phyloP scores from a whole-genome alignment of 2,797 vertebrate species.

The Phylloscopus collybita region DNA sequence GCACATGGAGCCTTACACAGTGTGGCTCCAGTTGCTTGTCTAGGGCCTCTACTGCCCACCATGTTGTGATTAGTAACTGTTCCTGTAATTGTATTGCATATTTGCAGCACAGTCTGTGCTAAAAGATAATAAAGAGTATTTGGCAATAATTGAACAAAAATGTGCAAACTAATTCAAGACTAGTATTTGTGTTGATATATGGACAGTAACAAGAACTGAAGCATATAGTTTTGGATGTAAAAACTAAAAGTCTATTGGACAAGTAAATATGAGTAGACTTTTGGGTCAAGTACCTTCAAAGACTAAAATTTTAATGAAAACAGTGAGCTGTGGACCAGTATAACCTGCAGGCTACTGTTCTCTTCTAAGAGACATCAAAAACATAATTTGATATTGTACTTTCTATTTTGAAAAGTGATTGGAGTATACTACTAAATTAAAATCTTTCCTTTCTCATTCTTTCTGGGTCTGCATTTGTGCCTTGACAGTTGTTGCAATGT shows the following conservation, averaged over 20 bases:
- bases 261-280: neutral
- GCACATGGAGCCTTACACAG: neutral
- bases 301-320: neutral
- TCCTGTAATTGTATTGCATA: neutral
- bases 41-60: neutral
- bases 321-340: neutral
- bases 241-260: neutral
- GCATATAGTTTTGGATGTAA: neutral
- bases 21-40: neutral
- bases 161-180: conserved; percentile 20
- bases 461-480: neutral
- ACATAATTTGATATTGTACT: neutral
- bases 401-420: neutral
- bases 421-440: neutral
- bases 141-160: conserved; percentile 10
- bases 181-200: conserved; percentile 12
- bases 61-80: neutral
- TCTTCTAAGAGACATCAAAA: neutral
- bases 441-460: neutral
- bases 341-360: neutral
- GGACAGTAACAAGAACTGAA: neutral
- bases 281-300: neutral
- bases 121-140: conserved; percentile 45
- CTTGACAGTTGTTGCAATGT: neutral
- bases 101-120: conserved; percentile 4